Evolutionary conservation across 2,888 invertebrate species (phyloP).

Genomic region (Junonia oenone): DNA sequence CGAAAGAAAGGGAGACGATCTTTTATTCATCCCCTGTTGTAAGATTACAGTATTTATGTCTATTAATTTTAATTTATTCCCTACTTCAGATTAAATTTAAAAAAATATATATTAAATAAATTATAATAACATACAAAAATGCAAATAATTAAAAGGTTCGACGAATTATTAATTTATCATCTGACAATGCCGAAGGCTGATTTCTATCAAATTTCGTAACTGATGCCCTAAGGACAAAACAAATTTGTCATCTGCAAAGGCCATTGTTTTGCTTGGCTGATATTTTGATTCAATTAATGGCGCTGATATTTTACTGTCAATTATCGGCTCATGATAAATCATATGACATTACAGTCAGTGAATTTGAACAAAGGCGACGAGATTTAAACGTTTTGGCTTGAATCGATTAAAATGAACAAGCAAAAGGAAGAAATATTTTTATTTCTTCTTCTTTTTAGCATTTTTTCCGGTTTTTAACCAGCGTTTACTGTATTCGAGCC

Average conservation of each 20-base stretch:
- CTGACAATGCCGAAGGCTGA: constrained; percentile 10
- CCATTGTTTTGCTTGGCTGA: constrained; percentile 66
- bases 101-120: neutral
- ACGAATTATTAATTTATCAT: constrained; percentile 20
- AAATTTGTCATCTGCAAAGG: constrained; percentile 62
- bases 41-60: too few relatives aligned
- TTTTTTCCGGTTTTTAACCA: too few relatives aligned
- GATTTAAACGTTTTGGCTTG: too few relatives aligned
- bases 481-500: too few relatives aligned
- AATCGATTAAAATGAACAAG: too few relatives aligned
- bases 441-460: too few relatives aligned
- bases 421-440: too few relatives aligned
- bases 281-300: constrained; percentile 71
- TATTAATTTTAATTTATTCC: too few relatives aligned
- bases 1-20: too few relatives aligned
- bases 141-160: neutral
- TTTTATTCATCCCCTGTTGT: too few relatives aligned
- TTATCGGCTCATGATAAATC: constrained; percentile 58
- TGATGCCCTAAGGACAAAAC: constrained; percentile 51
- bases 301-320: constrained; percentile 64
- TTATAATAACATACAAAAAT: neutral
- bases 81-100: neutral
- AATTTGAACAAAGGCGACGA: constrained; percentile 8
- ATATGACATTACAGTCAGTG: constrained; percentile 30
- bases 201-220: constrained; percentile 54